A percentile compares a stretch with the other conserved stretches of the same genome.
phyloP scores from a whole-genome alignment of 2,888 invertebrate species.

The Dascillus cervinus region DNA sequence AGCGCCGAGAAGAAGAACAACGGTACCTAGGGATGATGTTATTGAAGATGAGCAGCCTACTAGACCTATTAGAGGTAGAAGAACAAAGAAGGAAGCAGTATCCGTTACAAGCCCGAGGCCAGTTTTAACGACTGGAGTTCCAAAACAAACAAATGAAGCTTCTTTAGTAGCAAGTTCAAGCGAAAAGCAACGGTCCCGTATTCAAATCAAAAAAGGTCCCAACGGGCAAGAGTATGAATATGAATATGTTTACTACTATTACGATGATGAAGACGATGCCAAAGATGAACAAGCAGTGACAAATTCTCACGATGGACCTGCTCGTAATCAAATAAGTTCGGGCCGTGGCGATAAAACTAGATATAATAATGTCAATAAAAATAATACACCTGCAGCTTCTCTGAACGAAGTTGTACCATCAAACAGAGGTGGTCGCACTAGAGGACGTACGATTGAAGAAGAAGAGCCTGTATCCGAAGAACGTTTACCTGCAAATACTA shows the following conservation, averaged over 20 bases:
- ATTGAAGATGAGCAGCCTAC: slow-evolving; percentile 41
- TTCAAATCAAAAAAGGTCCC: slow-evolving; percentile 80
- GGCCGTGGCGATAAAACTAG: slow-evolving; percentile 44
- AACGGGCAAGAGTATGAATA: slow-evolving; percentile 89
- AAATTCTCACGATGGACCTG: slow-evolving; percentile 57
- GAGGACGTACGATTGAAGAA: slow-evolving; percentile 30
- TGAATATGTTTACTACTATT: slow-evolving; percentile 86
- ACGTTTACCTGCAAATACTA: slow-evolving; percentile 73
- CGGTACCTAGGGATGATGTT: slow-evolving; percentile 37
- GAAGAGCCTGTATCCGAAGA: slow-evolving; percentile 51
- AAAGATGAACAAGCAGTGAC: slow-evolving; percentile 31
- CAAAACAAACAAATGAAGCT: slow-evolving; percentile 32
- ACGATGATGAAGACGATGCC: slow-evolving; percentile 71
- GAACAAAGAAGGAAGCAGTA: slow-evolving; percentile 30
- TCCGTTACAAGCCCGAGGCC: slow-evolving; percentile 47
- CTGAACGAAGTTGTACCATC: slow-evolving; percentile 58
- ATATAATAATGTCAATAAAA: slow-evolving; percentile 39
- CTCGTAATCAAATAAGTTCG: slow-evolving; percentile 45
- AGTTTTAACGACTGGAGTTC: slow-evolving; percentile 48
- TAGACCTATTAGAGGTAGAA: slow-evolving; percentile 21
- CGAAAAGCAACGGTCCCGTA: slow-evolving; percentile 62
- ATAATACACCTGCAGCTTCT: slow-evolving; percentile 45
- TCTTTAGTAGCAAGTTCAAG: slow-evolving; percentile 54
- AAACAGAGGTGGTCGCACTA: slow-evolving; percentile 41
- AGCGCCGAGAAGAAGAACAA: slow-evolving; percentile 7